Conservation (phyloP, 2,888 invertebrate genomes). For the Sinelater perroti region DNA sequence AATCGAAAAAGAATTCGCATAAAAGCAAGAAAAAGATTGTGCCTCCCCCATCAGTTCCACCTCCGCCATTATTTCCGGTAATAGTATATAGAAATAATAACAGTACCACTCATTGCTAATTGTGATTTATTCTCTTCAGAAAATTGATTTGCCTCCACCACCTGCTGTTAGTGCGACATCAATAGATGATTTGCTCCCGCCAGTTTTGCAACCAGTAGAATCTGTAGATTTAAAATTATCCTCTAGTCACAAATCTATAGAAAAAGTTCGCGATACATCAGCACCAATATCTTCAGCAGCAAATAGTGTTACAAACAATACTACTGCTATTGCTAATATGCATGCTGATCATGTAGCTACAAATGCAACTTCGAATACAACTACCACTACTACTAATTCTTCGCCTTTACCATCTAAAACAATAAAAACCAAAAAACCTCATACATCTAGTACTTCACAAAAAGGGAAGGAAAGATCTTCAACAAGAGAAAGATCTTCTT, state of each 20-base stretch:
- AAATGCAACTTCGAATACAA: conserved; percentile 1
- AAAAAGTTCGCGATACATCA: conserved; percentile 2
- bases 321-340: conserved; percentile 1
- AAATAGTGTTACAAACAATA: conserved; percentile 3
- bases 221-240: conserved; percentile 33
- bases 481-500: conserved; percentile 1
- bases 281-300: not conserved
- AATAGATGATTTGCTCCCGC: conserved; percentile 34
- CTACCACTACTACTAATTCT: conserved; percentile 20
- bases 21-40: conserved; percentile 53
- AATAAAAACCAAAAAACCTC: not conserved
- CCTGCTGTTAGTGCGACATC: conserved; percentile 26
- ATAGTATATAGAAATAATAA: conserved; percentile 8
- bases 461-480: not conserved
- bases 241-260: conserved; percentile 17
- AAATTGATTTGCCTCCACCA: conserved; percentile 28
- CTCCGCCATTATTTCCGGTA: conserved; percentile 53
- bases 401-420: not conserved
- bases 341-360: not conserved
- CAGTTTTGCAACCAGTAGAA: conserved; percentile 41
- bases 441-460: not conserved
- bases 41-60: conserved; percentile 47
- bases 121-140: conserved; percentile 32
- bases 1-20: conserved; percentile 39
- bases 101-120: no score